Base-by-base conservation (phyloP, 1,140 invertebrate species). In the Plodia interpunctella region DNA sequence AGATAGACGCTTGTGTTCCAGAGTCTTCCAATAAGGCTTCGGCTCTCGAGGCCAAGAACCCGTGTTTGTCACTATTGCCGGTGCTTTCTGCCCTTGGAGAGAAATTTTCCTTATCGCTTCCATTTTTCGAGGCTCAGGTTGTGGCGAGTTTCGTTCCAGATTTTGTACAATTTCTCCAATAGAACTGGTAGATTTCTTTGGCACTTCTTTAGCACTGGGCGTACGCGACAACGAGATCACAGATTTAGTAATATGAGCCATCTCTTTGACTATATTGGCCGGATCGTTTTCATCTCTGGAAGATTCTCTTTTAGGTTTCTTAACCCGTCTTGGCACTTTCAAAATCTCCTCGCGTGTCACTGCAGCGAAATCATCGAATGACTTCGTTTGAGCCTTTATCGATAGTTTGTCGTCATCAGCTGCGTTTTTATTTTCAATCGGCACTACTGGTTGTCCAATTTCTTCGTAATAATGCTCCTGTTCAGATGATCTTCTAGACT, bases 391-490 rank as follows among this genome's bases (percentile, higher is more conserved):
- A 13, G 50, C 70, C 68, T 75, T 78, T 19, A 67, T 80, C 8
- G 72, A 76, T 44, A 87, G 60, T 69, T 88, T 88, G 0, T 84
- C 86, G 49, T 88, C 84, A 55, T 88, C 84, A 3, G 84, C 83
- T 57, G 85, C 63, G 52, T 82, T 84, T 49, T 74, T 74, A 56
- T 77, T 61, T 20, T 61, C 74, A 0, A 55, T 21, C n/a, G 62
- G 19, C 49, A 56, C 38, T 0, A 73, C 50, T 0, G 86, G 83
- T 68, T 80, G 63, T 0, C 84, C 84, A 15, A 89, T 89, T 73
- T 89, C 84, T 70, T 89, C 87, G 52, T 89, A 89, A 52, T 81
- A 80, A 60, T 89, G 83, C 55, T 89, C 87, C 55, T 77, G 72
- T 49, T 78, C 80, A 4, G 72, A 68, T 57, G 74, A 60, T 52